Evolutionary conservation across 1,140 invertebrate species (phyloP), one percentile per base, ranked within the genome.

Genomic region (Elysia chlorotica): DNA sequence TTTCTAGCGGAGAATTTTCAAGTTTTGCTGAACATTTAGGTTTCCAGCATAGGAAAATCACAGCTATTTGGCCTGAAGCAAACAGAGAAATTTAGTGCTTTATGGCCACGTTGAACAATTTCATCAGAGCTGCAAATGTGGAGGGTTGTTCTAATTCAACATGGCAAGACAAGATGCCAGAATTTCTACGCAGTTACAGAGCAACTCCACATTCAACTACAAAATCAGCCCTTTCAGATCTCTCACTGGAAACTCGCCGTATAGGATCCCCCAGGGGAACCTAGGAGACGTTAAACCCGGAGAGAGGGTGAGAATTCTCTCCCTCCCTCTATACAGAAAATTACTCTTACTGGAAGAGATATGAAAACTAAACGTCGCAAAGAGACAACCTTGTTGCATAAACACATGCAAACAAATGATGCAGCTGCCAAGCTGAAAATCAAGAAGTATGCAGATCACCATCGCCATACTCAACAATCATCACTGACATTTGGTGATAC

Each of bases 1-100:
- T n/a, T n/a, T n/a, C n/a, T 73, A 63, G 36, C 68, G 31, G 75
- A 80, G 25, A 79, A 79, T 76, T 78, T 36, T 68, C 78, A 36
- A 73, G 71, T 3, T 79, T 79, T 53, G 74, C 66, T 37, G 31
- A 63, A 19, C 30, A 68, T 17, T n/a, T 59, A 53, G 78, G 76
- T 17, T 77, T 81, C 53, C 70, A 72, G 31, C 74, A 79, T 62
- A 14, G 69, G 23, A 61, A 66, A 61, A 76, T 76, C 17, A 78
- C 76, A 23, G 72, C 78, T 1, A 19, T 74, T 19, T 75, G 63
- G 69, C 72, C 78, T 5, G 70, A 75, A 63, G 74, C 74, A 3
- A 78, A 74, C 59, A 66, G 76, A 3, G 37, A 48, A 38, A 66
- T 59, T n/a, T 72, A 78, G 70, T 14, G 71, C 1, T 78, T 80